Percentiles rank a stretch among this genome's conserved stretches.
phyloP scores from a whole-genome alignment of 2,113 vertebrate species.

The Pan paniscus region DNA sequence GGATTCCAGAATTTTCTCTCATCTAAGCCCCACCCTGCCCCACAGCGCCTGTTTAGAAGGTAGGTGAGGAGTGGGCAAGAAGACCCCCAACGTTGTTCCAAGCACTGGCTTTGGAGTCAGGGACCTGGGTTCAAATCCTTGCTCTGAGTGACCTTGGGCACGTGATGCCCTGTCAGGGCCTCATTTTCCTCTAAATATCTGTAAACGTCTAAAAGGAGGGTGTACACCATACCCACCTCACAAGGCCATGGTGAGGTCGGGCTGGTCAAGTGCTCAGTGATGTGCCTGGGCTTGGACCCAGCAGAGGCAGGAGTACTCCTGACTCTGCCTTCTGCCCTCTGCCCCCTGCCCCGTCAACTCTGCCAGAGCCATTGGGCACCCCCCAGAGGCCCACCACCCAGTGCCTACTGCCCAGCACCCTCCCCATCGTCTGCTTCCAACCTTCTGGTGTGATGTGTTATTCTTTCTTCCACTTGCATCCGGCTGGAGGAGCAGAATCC shows the following conservation, averaged over 20 bases:
- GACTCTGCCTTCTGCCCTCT: background rate
- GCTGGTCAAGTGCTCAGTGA: accelerated
- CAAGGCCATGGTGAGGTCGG: background rate
- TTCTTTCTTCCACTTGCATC: background rate
- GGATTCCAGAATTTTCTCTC: background rate
- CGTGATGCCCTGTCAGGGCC: accelerated
- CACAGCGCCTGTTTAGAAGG: background rate
- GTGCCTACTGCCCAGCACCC: accelerated
- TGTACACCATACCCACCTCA: background rate
- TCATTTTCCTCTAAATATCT: background rate
- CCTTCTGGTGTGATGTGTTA: accelerated
- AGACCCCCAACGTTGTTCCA: accelerated
- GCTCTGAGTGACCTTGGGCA: background rate
- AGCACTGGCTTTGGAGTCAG: background rate
- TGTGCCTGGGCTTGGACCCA: accelerated
- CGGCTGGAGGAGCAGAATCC: background rate
- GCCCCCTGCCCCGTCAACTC: background rate
- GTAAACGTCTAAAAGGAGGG: background rate
- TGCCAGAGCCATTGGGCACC: background rate
- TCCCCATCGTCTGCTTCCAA: background rate
- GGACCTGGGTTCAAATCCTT: background rate
- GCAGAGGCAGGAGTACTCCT: background rate
- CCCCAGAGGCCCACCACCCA: background rate
- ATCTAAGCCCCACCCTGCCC: background rate
- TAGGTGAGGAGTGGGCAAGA: background rate